phyloP scores from a whole-genome alignment of 2,113 vertebrate genomes.

The Triplophysa rosa region DNA sequence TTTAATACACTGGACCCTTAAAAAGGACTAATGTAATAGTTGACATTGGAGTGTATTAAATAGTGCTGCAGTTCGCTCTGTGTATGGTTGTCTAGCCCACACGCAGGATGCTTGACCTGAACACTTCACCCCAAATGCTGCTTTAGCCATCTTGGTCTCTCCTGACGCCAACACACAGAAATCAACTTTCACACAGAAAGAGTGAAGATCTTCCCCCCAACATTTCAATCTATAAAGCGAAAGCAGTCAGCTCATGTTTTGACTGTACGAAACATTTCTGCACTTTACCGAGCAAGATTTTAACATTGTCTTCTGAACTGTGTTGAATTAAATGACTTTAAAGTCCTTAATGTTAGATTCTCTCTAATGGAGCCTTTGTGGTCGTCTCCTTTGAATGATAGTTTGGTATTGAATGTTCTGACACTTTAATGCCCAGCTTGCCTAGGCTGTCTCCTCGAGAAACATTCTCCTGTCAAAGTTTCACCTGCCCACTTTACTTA shows the following conservation, averaged over 20 bases:
- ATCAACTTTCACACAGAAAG: background rate
- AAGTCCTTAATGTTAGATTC: conserved; percentile 18
- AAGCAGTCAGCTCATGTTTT: background rate
- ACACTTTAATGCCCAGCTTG: conserved; percentile 42
- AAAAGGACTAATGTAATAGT: too few species aligned
- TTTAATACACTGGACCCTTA: too few species aligned
- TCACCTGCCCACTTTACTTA: conserved; percentile 34
- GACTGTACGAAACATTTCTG: conserved; percentile 10
- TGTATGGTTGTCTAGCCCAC: background rate
- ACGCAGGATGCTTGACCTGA: background rate
- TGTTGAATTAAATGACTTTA: conserved; percentile 21
- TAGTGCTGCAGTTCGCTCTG: background rate
- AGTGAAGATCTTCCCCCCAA: background rate
- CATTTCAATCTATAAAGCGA: background rate
- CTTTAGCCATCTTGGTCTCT: background rate
- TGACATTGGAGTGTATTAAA: too few species aligned
- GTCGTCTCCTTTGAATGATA: conserved; percentile 23
- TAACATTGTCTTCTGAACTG: conserved; percentile 13
- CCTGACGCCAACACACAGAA: background rate
- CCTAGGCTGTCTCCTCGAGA: conserved; percentile 10
- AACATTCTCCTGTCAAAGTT: conserved; percentile 11
- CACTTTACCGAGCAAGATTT: conserved; percentile 8
- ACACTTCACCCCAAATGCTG: background rate
- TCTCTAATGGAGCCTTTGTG: conserved; percentile 18
- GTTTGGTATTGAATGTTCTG: conserved; percentile 38